Base-by-base conservation (phyloP, 2,888 invertebrate genomes). In the Melipona bicolor region DNA sequence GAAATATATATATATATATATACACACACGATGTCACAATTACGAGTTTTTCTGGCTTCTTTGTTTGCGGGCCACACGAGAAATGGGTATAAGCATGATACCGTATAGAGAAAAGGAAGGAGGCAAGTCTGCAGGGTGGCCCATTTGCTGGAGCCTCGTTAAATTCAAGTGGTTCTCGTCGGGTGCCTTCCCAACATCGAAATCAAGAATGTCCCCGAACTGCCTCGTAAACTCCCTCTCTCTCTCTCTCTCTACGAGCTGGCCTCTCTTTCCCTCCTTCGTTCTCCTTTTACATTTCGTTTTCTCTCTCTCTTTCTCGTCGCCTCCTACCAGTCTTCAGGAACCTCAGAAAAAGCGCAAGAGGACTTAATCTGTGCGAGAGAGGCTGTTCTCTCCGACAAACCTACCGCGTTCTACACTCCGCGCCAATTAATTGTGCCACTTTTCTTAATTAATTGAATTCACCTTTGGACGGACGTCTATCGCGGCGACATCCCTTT, bases 181-280 rank as follows among this genome's bases (percentile, higher is more conserved):
- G 89, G 89, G 87, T 89, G 88, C 88, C 88, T 90, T 91, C 88
- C 85, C 86, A 85, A 88, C 92, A 90, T 91, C 88, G 91, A 91
- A 93, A 93, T 92, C 93, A 92, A 91, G 93, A 92, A 93, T 93
- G 91, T 92, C 91, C 91, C 90, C 91, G 90, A 92, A 92, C 92
- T 91, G 88, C 91, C 89, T 93, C 92, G 90, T 93, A 92, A 93
- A 93, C 86, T 84, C 87, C 84, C 84, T 80, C 75, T 81, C 82
- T 79, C 72, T 70, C 43, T 73, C 76, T 71, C 84, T 81, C 73
- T 64, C 71, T 70, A 79, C 72, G 56, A 64, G 65, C 68, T 43
- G n/a, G 17, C 49, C 69, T 81, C 75, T 83, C 82, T 79, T 74
- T 70, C 43, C 72, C 68, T 67, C 75, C 67, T 69, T 69, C 70